Base-by-base conservation (phyloP, 2,797 vertebrate species). In the Rhinophrynus dorsalis region DNA sequence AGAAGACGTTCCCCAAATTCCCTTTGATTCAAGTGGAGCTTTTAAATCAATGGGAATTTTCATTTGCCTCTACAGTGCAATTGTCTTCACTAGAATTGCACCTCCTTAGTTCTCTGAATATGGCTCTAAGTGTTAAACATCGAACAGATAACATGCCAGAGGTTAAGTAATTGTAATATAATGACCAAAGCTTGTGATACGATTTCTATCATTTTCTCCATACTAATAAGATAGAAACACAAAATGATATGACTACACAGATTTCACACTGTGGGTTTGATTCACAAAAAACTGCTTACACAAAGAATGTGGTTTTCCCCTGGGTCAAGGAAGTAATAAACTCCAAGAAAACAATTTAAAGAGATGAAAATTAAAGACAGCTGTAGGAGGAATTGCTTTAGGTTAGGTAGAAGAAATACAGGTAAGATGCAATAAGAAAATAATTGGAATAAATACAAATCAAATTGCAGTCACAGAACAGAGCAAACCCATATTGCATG, bases 301-400 rank as follows among this genome's bases (percentile, higher is more conserved):
- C 27, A 75, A 74, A 65, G 56, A 54, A 17, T 0, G 3, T 64
- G 61, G 8, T 65, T 67, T 79, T 79, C 64, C 58, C 18, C 24
- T 47, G 54, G 23, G 63, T 67, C n/a, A 66, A 21, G 12, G 32
- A 64, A 67, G 10, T 75, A 79, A 70, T 56, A 33, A 56, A 68
- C 66, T 71, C 62, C 76, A 47, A 68, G 59, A 40, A 66, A 68
- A 7, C 67, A 57, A 75, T 63, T 59, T 68, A 27, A 62, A 57
- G 33, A 73, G 51, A 76, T 60, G 55, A 66, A 69, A 61, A 63
- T 60, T 18, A 58, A 76, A 55, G 62, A 72, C 74, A 80, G 74
- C 60, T 24, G 74, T 76, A 27, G 76, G 33, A 55, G 29, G 21
- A 47, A 71, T 71, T 23, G 59, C 50, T 71, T 63, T 38, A 63